Base-by-base conservation (phyloP, 2,113 vertebrate species). In the Limanda limanda region DNA sequence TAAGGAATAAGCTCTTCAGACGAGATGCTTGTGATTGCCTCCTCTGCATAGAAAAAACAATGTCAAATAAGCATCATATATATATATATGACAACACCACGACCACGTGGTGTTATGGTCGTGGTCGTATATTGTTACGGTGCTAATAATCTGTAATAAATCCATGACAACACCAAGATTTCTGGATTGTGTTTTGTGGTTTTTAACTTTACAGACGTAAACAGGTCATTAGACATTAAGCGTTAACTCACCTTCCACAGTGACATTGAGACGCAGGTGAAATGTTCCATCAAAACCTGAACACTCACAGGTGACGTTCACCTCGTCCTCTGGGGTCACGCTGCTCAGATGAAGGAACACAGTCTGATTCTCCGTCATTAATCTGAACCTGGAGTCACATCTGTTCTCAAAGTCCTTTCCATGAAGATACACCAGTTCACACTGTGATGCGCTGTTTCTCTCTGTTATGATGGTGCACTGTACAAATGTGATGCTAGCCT, bases 241-340 rank as follows among this genome's bases (percentile, higher is more conserved):
- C 5, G 2, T 10, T 60, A 15, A 11, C 8, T 58, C 55, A 86
- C 84, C 74, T 18, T 68, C 35, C 0, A 87, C 75, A 3, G 74
- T 79, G 21, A 86, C 10, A 40, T 24, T 65, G 4, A 65, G 51
- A 0, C 61, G 1, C 7, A 74, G 1, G n/a, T 0, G 4, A 1
- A 14, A 0, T 9, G 5, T 4, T 63, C 14, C 68, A 0, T 0
- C 2, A 2, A 0, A 0, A 7, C 0, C 0, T 25, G 0, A 0
- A 67, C 74, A 86, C 5, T 45, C 0, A 59, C 87, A 89, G 18
- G 2, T 60, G 76, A 66, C 63, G 48, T 2, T 73, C 40, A 76
- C 76, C 27, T 58, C 77, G 4, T 86, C 79, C 24, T 7, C 73
- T 56, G 76, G 13, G 42, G 31, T 72, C 69, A 85, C 31, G 37